Conservation (phyloP, 2,797 vertebrate genomes). For the Fundulus diaphanus region DNA sequence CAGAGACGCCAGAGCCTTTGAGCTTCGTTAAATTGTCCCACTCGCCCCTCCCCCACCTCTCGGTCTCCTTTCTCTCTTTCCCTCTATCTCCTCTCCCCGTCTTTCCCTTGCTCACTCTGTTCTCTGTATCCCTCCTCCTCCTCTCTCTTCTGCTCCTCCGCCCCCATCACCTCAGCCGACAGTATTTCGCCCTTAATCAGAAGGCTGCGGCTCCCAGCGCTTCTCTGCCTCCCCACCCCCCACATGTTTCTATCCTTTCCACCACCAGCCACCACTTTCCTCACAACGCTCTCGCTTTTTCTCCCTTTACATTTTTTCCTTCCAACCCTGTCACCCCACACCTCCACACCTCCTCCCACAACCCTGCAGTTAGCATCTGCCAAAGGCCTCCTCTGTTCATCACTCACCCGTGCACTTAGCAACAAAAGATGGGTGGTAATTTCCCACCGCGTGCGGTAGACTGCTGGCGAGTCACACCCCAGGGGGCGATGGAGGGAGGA, state of each 20-base stretch:
- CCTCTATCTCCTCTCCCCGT: conserved; percentile 49
- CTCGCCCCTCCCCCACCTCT: conserved; percentile 64
- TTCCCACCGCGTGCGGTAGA: conserved; percentile 66
- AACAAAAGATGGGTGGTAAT: conserved; percentile 82
- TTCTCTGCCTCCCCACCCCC: conserved; percentile 46
- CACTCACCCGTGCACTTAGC: conserved; percentile 82
- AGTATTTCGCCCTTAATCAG: conserved; percentile 83
- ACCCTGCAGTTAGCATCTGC: conserved; percentile 83
- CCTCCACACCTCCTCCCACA: conserved; percentile 62
- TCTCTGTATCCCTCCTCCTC: conserved; percentile 49
- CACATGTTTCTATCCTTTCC: conserved; percentile 51
- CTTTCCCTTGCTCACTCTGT: conserved; percentile 61
- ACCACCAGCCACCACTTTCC: conserved; percentile 62
- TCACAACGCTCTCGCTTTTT: conserved; percentile 51
- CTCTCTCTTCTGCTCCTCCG: conserved; percentile 21
- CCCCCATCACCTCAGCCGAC: conserved; percentile 61
- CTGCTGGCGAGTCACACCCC: conserved; percentile 60
- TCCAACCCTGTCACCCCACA: background rate
- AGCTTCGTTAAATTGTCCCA: conserved; percentile 80
- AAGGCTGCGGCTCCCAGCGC: conserved; percentile 67
- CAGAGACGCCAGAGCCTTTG: conserved; percentile 75
- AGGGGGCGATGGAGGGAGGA: conserved; percentile 37
- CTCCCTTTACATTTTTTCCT: conserved; percentile 56
- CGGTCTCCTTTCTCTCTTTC: conserved; percentile 49
- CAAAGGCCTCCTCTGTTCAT: conserved; percentile 83